Percentiles rank a stretch among this genome's conserved stretches.
phyloP scores from a whole-genome alignment of 1,140 invertebrate genomes.

The Drosophila equinoxialis region DNA sequence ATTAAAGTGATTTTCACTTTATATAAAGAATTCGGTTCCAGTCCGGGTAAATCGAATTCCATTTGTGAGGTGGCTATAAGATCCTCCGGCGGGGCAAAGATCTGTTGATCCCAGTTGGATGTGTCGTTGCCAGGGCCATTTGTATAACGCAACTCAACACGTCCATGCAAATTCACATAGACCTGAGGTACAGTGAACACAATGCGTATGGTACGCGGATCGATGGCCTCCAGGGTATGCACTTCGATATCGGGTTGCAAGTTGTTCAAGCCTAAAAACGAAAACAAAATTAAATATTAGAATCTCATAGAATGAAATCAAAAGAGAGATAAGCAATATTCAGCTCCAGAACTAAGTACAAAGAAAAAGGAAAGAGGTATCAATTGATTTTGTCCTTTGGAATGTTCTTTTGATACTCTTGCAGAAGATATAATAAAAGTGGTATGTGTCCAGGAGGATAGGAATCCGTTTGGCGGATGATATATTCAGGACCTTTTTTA shows the following conservation, averaged over 20 bases:
- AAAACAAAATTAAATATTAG: not conserved
- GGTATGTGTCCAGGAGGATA: no score
- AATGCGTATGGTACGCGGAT: constrained; percentile 90
- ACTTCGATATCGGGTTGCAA: constrained; percentile 84
- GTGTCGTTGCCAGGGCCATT: constrained; percentile 88
- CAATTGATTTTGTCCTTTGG: no score
- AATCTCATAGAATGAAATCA: not conserved
- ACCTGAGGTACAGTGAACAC: constrained; percentile 91
- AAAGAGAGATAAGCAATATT: constrained; percentile 3
- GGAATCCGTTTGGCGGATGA: no score
- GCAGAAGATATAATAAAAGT: no score
- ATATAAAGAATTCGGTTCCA: constrained; percentile 92
- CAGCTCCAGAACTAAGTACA: no score
- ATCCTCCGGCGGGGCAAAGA: constrained; percentile 92
- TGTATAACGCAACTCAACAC: constrained; percentile 92
- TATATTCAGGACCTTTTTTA: no score
- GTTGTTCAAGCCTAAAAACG: constrained; percentile 59
- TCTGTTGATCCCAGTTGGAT: constrained; percentile 90
- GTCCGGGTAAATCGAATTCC: constrained; percentile 90
- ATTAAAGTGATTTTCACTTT: constrained; percentile 91
- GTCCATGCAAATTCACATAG: constrained; percentile 92
- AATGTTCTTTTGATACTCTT: no score
- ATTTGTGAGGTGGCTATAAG: constrained; percentile 92
- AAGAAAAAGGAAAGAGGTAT: no score
- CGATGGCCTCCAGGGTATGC: constrained; percentile 88